Evolutionary conservation across 2,888 invertebrate species (phyloP).

Genomic region (Caenorhabditis plicata): DNA sequence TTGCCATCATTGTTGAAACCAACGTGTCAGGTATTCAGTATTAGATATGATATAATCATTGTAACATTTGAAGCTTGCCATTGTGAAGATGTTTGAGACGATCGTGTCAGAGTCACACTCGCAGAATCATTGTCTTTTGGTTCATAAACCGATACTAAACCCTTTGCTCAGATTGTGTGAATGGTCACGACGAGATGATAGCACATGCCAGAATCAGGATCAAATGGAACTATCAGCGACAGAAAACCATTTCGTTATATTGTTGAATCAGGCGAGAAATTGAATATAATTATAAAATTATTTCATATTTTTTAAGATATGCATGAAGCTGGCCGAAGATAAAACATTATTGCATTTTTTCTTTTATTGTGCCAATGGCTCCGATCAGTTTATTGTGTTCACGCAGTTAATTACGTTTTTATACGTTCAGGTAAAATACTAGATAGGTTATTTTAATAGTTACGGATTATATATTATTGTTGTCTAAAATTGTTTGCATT

Average conservation of each 20-base stretch:
- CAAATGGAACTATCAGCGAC: slow-evolving; percentile 22
- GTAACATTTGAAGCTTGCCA: too few relatives aligned
- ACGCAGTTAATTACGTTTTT: slow-evolving; percentile 59
- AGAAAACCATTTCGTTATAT: slow-evolving; percentile 59
- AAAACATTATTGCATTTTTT: slow-evolving; percentile 62
- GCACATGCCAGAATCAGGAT: background rate
- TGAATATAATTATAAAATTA: background rate
- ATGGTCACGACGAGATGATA: slow-evolving; percentile 16
- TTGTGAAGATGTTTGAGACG: slow-evolving; percentile 24
- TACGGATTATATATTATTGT: too few relatives aligned
- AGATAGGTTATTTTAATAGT: too few relatives aligned
- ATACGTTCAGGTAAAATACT: slow-evolving; percentile 53
- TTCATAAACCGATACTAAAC: slow-evolving; percentile 84
- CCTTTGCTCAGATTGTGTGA: slow-evolving; percentile 78
- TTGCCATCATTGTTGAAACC: slow-evolving; percentile 41
- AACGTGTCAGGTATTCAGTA: slow-evolving; percentile 55
- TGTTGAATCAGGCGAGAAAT: slow-evolving; percentile 57
- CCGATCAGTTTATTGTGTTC: slow-evolving; percentile 61
- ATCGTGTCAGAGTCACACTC: slow-evolving; percentile 30
- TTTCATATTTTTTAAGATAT: slow-evolving; percentile 40
- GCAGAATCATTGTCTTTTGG: slow-evolving; percentile 72
- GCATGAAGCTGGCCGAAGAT: slow-evolving; percentile 59
- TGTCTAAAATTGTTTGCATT: too few relatives aligned
- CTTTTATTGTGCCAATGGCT: slow-evolving; percentile 45
- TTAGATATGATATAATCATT: too few relatives aligned